phyloP scores from a whole-genome alignment of 2,888 invertebrate species.

The Perithous albicinctus region DNA sequence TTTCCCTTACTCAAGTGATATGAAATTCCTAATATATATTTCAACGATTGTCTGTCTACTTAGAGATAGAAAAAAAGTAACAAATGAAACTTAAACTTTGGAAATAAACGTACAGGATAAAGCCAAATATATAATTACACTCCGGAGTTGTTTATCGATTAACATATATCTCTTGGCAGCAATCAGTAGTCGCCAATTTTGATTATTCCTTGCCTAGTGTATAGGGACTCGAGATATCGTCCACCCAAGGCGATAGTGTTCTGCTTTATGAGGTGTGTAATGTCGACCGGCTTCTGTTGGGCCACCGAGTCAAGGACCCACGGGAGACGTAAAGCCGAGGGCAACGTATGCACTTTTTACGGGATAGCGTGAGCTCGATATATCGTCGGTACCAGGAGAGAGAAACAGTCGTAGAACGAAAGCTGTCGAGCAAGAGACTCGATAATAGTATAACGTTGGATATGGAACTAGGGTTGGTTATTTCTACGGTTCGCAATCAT shows the following conservation, averaged over 20 bases:
- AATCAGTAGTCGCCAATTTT: slow-evolving; percentile 6
- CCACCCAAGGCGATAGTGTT: slow-evolving; percentile 56
- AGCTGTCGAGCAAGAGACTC: slow-evolving; percentile 19
- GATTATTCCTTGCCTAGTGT: slow-evolving; percentile 9
- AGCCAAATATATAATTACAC: not conserved
- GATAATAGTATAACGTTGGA: slow-evolving; percentile 21
- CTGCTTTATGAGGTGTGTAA: slow-evolving; percentile 84
- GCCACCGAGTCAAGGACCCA: slow-evolving; percentile 78
- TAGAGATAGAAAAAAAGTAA: too few species aligned
- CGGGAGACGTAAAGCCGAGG: slow-evolving; percentile 83
- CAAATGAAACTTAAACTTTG: not conserved
- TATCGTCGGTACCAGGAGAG: slow-evolving; percentile 31
- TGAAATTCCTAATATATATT: too few species aligned
- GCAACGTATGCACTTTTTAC: slow-evolving; percentile 78
- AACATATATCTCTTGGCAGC: not conserved
- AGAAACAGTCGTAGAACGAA: slow-evolving; percentile 21
- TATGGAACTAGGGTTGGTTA: slow-evolving; percentile 39
- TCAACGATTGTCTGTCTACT: too few species aligned
- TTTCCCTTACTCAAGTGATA: too few species aligned
- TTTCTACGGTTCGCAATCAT: slow-evolving; percentile 73
- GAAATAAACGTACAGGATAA: not conserved
- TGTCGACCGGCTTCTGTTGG: slow-evolving; percentile 72
- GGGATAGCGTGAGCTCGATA: slow-evolving; percentile 62
- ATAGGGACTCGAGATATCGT: slow-evolving; percentile 3
- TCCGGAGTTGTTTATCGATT: not conserved